Base-by-base conservation (phyloP, 1,140 invertebrate species). In the Temnothorax longispinosus region DNA sequence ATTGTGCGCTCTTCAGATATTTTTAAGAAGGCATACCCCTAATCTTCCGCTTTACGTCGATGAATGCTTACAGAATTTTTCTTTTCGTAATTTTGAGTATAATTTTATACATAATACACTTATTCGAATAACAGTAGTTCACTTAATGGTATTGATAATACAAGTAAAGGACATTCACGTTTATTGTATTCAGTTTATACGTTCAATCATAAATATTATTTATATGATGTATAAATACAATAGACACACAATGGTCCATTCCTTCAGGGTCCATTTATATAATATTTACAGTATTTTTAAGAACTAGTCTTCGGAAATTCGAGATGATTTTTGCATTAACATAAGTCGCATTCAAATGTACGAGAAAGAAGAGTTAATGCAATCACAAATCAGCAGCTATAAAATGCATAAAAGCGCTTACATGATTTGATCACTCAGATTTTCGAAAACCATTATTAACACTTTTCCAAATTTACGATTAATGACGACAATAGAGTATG, bases 241-340 rank as follows among this genome's bases (percentile, higher is more conserved):
- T 76, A 87, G 50, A 85, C 87, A 84, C 87, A 74, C 67, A 50
- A 52, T 56, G 47, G 15, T 88, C 56, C 71, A 76, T 47, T 47
- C 35, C 56, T 35, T 64, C 13, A 81, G 58, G 27, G 35, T 86
- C 54, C 21, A 64, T 69, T 85, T 89, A 50, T 41, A 69, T 77
- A 75, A 62, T 89, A 89, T 89, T 89, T 89, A 87, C 87, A 89
- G 11, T 76, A 89, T 88, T 86, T 62, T 72, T 89, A 76, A 71
- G 21, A 47, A 75, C n/a, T 60, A 89, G 87, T 89, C 89, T 89
- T 89, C 88, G 88, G 84, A 89, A 89, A 89, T 89, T 89, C 76
- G 71, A 89, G 81, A 62, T 74, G n/a, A 74, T 69, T 88, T 27
- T 50, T 64, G 80, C 54, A 27, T 62, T 41, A 21, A 7, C 18